These are phyloP conservation scores for Hypsibius dujardini DNA, from an alignment of 1,140 invertebrate genomes.

Conservation along the genomic window DNA sequence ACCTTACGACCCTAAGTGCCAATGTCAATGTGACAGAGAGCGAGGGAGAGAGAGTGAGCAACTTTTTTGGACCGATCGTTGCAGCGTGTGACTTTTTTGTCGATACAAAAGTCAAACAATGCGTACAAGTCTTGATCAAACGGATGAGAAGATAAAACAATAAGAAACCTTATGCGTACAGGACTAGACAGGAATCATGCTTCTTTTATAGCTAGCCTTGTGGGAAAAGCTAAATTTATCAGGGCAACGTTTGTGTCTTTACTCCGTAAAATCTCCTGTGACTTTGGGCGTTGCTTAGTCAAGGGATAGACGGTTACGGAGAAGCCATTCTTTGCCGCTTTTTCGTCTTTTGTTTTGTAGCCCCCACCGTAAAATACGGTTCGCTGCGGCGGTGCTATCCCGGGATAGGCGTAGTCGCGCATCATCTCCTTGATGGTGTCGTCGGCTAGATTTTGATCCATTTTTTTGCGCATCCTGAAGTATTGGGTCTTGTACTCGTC, in stretches of 20 bases:
- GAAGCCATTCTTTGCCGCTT: background rate
- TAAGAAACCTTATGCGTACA: too few species aligned
- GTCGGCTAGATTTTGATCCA: background rate
- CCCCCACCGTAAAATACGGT: background rate
- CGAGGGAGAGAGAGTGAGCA: too few species aligned
- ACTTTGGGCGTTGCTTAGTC: background rate
- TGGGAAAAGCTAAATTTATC: conserved; percentile 1
- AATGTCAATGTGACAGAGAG: too few species aligned
- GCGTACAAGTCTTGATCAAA: too few species aligned
- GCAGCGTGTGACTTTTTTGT: too few species aligned
- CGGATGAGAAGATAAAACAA: too few species aligned
- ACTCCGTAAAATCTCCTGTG: background rate
- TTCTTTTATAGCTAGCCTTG: too few species aligned
- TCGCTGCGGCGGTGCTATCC: background rate
- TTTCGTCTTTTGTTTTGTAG: background rate
- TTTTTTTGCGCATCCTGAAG: conserved; percentile 36
- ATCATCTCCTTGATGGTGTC: background rate
- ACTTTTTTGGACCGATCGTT: too few species aligned
- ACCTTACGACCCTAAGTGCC: too few species aligned
- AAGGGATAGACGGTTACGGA: background rate
- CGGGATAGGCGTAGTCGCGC: background rate
- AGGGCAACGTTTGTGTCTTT: conserved; percentile 1
- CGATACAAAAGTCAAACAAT: too few species aligned
- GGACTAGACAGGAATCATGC: too few species aligned
- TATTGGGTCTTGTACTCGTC: conserved; percentile 43